Evolutionary conservation across 2,888 invertebrate species (phyloP).

Genomic region (Alviniconcha strummeri): DNA sequence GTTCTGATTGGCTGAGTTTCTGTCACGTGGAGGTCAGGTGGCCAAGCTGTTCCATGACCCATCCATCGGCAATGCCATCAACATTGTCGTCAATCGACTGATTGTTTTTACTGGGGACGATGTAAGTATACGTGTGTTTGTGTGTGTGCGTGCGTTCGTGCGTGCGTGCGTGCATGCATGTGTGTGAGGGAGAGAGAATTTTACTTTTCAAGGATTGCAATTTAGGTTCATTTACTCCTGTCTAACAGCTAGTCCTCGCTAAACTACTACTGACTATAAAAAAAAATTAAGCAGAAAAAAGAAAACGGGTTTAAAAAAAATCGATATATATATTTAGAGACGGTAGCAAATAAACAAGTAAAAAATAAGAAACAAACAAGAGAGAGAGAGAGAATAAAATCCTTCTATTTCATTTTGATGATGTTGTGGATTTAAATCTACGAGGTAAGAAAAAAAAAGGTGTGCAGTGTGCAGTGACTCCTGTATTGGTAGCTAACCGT

Average conservation of each 20-base stretch:
- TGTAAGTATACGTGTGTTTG: constrained; percentile 48
- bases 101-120: constrained; percentile 82
- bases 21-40: constrained; percentile 64
- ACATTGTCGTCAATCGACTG: constrained; percentile 89
- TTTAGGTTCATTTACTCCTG: background rate
- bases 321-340: background rate
- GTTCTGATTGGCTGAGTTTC: constrained; percentile 13
- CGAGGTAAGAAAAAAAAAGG: no score
- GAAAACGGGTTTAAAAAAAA: background rate
- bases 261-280: no score
- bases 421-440: no score
- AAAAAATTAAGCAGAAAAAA: background rate
- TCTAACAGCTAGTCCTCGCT: no score
- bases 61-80: constrained; percentile 91
- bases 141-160: background rate
- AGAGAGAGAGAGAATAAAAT: background rate
- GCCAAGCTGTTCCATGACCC: constrained; percentile 76
- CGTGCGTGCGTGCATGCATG: background rate
- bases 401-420: no score
- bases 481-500: no score
- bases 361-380: background rate
- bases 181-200: background rate
- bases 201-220: no score
- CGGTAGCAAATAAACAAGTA: background rate
- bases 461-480: no score